Evolutionary conservation across 2,888 invertebrate genomes (phyloP).

Genomic region (Campopleginae sp.): DNA sequence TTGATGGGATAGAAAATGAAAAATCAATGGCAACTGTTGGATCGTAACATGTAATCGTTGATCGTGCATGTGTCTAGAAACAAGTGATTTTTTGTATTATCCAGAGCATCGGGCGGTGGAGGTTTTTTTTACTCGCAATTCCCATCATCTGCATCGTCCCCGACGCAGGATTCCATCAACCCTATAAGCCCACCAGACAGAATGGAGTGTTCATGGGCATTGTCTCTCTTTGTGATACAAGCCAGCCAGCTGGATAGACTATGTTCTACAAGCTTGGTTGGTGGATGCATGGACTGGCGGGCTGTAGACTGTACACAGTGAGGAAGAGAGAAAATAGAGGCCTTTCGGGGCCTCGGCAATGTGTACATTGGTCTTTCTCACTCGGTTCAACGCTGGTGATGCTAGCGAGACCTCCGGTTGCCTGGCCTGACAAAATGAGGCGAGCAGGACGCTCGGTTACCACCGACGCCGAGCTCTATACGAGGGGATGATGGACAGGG

Average conservation of each 20-base stretch:
- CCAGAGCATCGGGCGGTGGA: neutral
- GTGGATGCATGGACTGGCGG: conserved; percentile 57
- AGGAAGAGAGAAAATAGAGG: conserved; percentile 53
- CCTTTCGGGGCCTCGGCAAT: neutral
- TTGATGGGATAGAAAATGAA: neutral
- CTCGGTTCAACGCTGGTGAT: conserved; percentile 61
- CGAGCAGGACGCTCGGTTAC: conserved; percentile 73
- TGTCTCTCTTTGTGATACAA: conserved; percentile 69
- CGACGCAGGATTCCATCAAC: conserved; percentile 57
- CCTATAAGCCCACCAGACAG: conserved; percentile 61
- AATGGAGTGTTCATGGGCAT: conserved; percentile 69
- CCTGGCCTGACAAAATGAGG: conserved; percentile 73
- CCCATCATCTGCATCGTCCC: conserved; percentile 52
- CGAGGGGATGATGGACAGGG: conserved; percentile 78
- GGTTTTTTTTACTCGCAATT: conserved; percentile 36
- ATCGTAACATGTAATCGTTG: neutral
- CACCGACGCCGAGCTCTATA: conserved; percentile 71
- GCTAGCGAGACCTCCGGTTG: conserved; percentile 64
- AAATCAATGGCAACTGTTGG: neutral
- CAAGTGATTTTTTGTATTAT: conserved; percentile 35
- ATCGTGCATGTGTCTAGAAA: conserved; percentile 12
- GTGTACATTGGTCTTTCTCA: conserved; percentile 59
- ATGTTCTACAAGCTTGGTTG: conserved; percentile 66
- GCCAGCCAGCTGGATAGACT: conserved; percentile 66
- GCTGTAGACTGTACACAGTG: conserved; percentile 65